Conservation (phyloP, 2,113 vertebrate species). For the Clarias batrachus region DNA sequence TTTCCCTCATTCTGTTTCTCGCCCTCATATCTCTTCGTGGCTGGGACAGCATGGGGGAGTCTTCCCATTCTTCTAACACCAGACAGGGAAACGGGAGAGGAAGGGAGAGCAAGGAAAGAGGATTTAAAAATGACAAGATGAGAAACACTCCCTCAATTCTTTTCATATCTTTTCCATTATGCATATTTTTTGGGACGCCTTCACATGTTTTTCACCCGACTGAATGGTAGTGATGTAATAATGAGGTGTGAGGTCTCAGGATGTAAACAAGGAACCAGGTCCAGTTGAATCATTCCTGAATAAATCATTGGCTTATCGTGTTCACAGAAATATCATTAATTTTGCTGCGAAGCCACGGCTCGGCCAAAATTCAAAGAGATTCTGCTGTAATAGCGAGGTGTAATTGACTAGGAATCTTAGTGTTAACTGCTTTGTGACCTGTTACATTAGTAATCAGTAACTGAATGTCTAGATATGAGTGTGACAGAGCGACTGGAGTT, state of each 20-base stretch:
- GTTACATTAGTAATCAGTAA: conserved; percentile 45
- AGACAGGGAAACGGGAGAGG: conserved; percentile 69
- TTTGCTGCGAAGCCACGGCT: conserved; percentile 19
- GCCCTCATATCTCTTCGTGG: conserved; percentile 69
- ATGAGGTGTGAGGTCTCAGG: conserved; percentile 43
- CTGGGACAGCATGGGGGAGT: conserved; percentile 78
- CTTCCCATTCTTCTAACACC: conserved; percentile 74
- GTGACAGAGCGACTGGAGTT: conserved; percentile 20
- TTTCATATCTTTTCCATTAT: conserved; percentile 50
- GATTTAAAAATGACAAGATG: conserved; percentile 51
- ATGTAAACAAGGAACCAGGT: conserved; percentile 42
- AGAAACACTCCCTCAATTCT: conserved; percentile 46
- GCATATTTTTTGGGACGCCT: conserved; percentile 3
- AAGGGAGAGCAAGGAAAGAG: conserved; percentile 43
- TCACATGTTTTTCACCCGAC: conserved; percentile 38
- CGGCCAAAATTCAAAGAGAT: conserved; percentile 39
- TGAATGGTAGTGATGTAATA: conserved; percentile 38
- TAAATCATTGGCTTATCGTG: conserved; percentile 52
- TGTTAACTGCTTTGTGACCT: conserved; percentile 32
- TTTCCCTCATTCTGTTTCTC: conserved; percentile 65
- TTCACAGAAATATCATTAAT: conserved; percentile 39
- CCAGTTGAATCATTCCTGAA: conserved; percentile 35
- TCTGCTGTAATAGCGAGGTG: conserved; percentile 4
- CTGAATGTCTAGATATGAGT: conserved; percentile 25
- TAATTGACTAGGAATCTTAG: conserved; percentile 44